These are phyloP conservation scores for Gopherus evgoodei DNA, from an alignment of 2,113 vertebrate genomes.

Conservation along the genomic window DNA sequence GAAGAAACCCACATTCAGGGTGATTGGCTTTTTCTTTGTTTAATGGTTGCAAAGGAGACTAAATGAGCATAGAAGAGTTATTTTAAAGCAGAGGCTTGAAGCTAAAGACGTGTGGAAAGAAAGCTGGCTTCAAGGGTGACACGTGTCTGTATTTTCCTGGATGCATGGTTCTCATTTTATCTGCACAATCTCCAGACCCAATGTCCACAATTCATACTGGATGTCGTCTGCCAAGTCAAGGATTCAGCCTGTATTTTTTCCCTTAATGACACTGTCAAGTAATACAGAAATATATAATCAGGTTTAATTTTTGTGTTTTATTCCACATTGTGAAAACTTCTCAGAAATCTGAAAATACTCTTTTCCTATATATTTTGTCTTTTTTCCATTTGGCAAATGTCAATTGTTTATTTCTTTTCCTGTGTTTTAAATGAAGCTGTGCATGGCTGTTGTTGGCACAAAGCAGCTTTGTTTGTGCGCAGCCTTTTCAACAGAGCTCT, in stretches of 20 bases:
- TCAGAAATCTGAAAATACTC: neutral
- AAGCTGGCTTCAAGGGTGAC: neutral
- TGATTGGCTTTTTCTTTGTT: rapidly evolving
- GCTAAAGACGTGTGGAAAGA: neutral
- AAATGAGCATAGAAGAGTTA: neutral
- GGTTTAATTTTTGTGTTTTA: neutral
- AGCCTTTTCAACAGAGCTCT: neutral
- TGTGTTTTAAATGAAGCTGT: neutral
- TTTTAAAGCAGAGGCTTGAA: neutral
- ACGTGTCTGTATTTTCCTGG: rapidly evolving
- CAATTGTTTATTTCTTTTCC: neutral
- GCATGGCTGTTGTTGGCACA: neutral
- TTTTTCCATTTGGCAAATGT: neutral
- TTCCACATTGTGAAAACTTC: neutral
- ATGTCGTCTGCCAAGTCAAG: neutral
- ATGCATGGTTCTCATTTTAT: rapidly evolving
- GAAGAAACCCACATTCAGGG: rapidly evolving
- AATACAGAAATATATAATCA: rapidly evolving
- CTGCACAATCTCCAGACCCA: rapidly evolving
- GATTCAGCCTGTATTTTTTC: neutral
- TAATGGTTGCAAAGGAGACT: rapidly evolving
- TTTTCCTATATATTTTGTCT: rapidly evolving
- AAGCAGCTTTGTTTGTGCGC: neutral
- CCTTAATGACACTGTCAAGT: rapidly evolving
- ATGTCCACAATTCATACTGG: neutral